Evolutionary conservation across 2,888 invertebrate species (phyloP).

Genomic region (Limnephilus auricula): DNA sequence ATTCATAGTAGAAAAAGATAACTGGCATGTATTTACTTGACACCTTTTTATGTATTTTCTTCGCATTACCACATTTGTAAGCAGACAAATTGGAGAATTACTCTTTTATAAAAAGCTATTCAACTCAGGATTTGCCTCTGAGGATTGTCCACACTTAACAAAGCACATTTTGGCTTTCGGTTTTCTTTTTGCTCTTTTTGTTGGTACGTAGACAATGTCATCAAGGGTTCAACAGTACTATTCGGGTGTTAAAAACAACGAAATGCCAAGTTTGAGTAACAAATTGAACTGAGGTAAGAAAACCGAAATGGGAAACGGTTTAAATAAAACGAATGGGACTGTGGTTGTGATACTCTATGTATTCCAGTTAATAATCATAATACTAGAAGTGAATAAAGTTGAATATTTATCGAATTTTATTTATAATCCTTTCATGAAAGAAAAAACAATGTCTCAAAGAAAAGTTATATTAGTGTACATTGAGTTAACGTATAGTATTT

Average conservation of each 20-base stretch:
- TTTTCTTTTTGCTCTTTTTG: slow-evolving; percentile 13
- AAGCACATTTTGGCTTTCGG: slow-evolving; percentile 7
- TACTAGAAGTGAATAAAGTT: not conserved
- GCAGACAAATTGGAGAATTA: not conserved
- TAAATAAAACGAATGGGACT: not conserved
- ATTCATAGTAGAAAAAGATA: not conserved
- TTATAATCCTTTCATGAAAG: not conserved
- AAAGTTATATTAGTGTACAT: not conserved
- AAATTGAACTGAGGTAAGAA: not conserved
- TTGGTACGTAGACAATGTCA: not conserved
- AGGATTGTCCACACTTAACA: not conserved
- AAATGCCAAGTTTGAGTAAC: slow-evolving; percentile 36
- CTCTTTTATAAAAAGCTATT: not conserved
- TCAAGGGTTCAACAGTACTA: not conserved
- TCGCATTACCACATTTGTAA: not conserved
- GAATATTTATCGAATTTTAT: not conserved
- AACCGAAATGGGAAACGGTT: not conserved
- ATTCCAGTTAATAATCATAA: not conserved
- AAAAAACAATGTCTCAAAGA: not conserved
- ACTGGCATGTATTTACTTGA: not conserved
- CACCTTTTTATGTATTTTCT: not conserved
- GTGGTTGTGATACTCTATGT: not conserved
- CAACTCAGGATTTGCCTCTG: not conserved
- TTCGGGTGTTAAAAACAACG: slow-evolving; percentile 26
- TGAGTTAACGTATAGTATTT: not conserved